Conservation (phyloP, 2,888 invertebrate genomes). For the Drymonia ruficornis region DNA sequence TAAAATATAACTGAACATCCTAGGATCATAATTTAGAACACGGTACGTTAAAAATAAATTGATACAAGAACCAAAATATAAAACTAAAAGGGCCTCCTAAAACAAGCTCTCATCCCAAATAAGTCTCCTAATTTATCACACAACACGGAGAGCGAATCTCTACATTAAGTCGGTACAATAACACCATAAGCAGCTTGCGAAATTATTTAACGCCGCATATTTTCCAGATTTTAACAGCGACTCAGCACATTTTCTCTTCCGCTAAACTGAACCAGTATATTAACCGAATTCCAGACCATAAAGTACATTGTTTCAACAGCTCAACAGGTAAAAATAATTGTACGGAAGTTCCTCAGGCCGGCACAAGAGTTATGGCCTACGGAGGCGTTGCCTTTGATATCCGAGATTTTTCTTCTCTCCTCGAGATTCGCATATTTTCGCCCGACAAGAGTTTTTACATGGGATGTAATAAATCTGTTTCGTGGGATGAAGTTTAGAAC, state of each 20-base stretch:
- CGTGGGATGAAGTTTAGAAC: constrained; percentile 46
- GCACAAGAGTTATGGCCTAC: constrained; percentile 45
- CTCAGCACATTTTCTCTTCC: constrained; percentile 51
- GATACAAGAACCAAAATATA: background rate
- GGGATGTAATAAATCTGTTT: constrained; percentile 54
- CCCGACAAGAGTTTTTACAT: constrained; percentile 50
- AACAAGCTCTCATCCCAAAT: background rate
- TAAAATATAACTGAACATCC: no score
- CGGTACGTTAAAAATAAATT: no score
- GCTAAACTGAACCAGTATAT: constrained; percentile 54
- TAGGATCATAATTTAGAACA: no score
- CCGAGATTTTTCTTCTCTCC: constrained; percentile 47
- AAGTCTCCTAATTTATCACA: background rate
- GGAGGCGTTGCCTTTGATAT: constrained; percentile 39
- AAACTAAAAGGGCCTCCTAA: background rate
- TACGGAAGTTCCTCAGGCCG: constrained; percentile 40
- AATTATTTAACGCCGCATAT: constrained; percentile 38
- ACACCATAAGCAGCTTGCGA: constrained; percentile 32
- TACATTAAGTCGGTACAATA: constrained; percentile 11
- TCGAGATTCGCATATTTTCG: constrained; percentile 50
- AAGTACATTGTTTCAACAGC: constrained; percentile 52
- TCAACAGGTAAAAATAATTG: constrained; percentile 69
- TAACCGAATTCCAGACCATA: constrained; percentile 57
- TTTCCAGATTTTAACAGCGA: constrained; percentile 37
- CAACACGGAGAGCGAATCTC: background rate